A percentile compares a stretch with the other conserved stretches of the same genome.
phyloP scores from a whole-genome alignment of 1,140 invertebrate species.

The Drosophila athabasca region DNA sequence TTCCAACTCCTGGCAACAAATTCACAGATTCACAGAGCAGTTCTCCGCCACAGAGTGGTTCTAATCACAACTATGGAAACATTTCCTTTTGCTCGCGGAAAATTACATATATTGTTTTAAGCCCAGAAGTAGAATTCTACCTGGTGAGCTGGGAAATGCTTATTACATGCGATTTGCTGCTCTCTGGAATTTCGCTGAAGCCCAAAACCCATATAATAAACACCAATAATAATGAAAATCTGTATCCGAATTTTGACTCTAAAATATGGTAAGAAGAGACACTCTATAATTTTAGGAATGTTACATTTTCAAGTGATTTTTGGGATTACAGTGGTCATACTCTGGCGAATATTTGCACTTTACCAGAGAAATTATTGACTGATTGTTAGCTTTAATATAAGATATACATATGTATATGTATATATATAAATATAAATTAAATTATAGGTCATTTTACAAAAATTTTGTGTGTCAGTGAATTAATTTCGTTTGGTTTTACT shows the following conservation, averaged over 20 bases:
- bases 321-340: background rate
- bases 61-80: background rate
- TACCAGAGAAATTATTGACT: too few relatives aligned
- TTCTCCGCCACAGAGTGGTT: too few relatives aligned
- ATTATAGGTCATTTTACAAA: background rate
- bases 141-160: conserved; percentile 1
- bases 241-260: background rate
- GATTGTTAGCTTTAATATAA: too few relatives aligned
- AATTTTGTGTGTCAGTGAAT: too few relatives aligned
- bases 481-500: too few relatives aligned
- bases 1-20: background rate
- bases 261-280: background rate
- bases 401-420: background rate
- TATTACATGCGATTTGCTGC: conserved; percentile 1
- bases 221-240: too few relatives aligned
- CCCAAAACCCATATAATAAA: background rate
- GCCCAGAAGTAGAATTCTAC: background rate
- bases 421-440: background rate
- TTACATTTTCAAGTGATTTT: background rate
- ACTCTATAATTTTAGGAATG: too few relatives aligned
- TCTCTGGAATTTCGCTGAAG: background rate
- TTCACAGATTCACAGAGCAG: background rate
- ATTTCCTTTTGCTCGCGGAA: background rate
- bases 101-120: background rate
- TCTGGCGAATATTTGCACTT: too few relatives aligned